phyloP scores from a whole-genome alignment of 2,888 invertebrate species.

The Anagyrus pseudococci region DNA sequence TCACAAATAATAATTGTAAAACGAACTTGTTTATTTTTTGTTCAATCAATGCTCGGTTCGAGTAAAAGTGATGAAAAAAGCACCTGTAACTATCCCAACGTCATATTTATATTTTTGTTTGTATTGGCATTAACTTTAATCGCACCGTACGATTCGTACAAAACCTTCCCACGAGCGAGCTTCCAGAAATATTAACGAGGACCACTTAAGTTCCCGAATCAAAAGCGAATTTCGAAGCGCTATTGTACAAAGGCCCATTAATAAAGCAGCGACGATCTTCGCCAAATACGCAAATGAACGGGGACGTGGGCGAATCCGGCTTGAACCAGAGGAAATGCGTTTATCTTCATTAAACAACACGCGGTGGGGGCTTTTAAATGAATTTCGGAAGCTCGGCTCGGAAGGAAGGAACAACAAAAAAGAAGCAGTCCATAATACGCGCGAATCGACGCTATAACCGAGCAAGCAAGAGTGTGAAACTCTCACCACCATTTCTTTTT shows the following conservation, averaged over 20 bases:
- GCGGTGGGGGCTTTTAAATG: background rate
- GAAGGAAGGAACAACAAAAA: conserved; percentile 7
- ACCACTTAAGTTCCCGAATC: background rate
- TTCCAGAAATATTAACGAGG: too few relatives aligned
- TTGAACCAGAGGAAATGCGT: conserved; percentile 9
- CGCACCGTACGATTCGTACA: conserved; percentile 6
- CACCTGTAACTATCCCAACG: too few relatives aligned
- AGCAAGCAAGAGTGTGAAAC: too few relatives aligned
- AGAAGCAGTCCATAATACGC: background rate
- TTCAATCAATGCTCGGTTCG: too few relatives aligned
- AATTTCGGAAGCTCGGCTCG: conserved; percentile 24
- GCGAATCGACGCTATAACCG: too few relatives aligned
- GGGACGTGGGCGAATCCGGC: background rate
- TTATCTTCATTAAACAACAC: conserved; percentile 12
- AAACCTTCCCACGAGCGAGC: conserved; percentile 5
- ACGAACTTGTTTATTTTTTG: too few relatives aligned
- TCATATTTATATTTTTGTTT: too few relatives aligned
- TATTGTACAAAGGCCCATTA: background rate
- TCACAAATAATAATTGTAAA: too few relatives aligned
- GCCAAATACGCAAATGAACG: too few relatives aligned
- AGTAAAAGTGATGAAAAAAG: too few relatives aligned
- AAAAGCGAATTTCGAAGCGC: background rate
- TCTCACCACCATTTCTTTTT: too few relatives aligned
- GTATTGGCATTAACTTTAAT: conserved; percentile 30
- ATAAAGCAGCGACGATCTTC: background rate